Evolutionary conservation across 2,888 invertebrate species (phyloP).

Genomic region (Leptinotarsa rubiginosa): DNA sequence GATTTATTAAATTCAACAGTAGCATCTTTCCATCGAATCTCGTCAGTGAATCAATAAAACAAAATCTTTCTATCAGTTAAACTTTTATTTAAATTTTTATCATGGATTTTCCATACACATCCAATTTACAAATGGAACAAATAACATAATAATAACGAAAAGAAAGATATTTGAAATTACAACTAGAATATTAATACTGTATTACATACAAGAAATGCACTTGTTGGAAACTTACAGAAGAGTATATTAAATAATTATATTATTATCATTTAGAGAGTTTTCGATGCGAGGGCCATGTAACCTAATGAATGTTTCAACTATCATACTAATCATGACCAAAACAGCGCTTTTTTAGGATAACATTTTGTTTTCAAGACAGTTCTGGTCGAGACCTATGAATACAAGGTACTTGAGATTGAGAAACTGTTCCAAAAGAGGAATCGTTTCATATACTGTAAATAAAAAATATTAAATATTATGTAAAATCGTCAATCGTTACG

Average conservation of each 20-base stretch:
- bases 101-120: slow-evolving; percentile 52
- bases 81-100: slow-evolving; percentile 49
- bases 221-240: slow-evolving; percentile 90
- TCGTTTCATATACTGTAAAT: slow-evolving; percentile 42
- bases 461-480: slow-evolving; percentile 54
- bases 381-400: slow-evolving; percentile 53
- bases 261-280: slow-evolving; percentile 46
- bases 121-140: slow-evolving; percentile 51
- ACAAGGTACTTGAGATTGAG: slow-evolving; percentile 51
- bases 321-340: slow-evolving; percentile 54
- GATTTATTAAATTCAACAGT: no score
- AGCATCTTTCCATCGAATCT: no score
- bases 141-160: slow-evolving; percentile 44
- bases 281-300: slow-evolving; percentile 52
- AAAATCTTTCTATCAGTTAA: slow-evolving; percentile 39
- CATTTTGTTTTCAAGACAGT: slow-evolving; percentile 48
- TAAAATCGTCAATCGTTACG: slow-evolving; percentile 61
- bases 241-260: slow-evolving; percentile 64
- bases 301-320: slow-evolving; percentile 45
- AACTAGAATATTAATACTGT: slow-evolving; percentile 84
- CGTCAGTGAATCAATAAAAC: no score
- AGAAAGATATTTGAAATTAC: slow-evolving; percentile 49
- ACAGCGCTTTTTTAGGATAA: slow-evolving; percentile 46
- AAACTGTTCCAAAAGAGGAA: slow-evolving; percentile 47
- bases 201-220: slow-evolving; percentile 93